These are phyloP conservation scores for Microplitis deprimator DNA, from an alignment of 2,888 invertebrate genomes.

Conservation along the genomic window DNA sequence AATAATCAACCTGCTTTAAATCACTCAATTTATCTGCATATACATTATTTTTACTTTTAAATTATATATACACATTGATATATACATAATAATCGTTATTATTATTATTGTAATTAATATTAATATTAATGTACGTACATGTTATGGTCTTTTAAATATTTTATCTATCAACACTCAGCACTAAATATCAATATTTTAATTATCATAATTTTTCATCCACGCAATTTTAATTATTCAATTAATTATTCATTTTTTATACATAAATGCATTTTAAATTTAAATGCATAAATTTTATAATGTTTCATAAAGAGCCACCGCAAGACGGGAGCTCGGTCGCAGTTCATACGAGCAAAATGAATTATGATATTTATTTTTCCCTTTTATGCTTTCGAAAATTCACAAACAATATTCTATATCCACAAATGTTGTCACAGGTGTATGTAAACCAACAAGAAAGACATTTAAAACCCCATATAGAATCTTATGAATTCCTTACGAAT, in stretches of 20 bases:
- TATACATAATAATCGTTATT: constrained; percentile 25
- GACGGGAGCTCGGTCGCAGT: constrained; percentile 11
- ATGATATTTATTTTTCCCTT: constrained; percentile 1
- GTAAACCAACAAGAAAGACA: constrained; percentile 21
- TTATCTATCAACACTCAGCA: constrained; percentile 9
- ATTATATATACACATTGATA: constrained; percentile 27
- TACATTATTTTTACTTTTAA: constrained; percentile 11
- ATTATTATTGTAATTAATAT: constrained; percentile 59
- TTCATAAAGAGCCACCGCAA: not conserved
- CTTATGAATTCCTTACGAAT: constrained; percentile 11
- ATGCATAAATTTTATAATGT: too few relatives aligned
- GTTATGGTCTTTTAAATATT: constrained; percentile 61
- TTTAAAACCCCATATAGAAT: constrained; percentile 7
- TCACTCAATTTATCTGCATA: constrained; percentile 29
- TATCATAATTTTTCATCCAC: not conserved
- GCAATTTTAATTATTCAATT: constrained; percentile 9
- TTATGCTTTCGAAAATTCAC: constrained; percentile 7
- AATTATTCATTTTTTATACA: not conserved
- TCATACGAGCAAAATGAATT: not conserved
- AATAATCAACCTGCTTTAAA: constrained; percentile 15
- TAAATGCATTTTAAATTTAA: not conserved
- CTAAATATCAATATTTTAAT: constrained; percentile 12
- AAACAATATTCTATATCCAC: constrained; percentile 13
- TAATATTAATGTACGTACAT: constrained; percentile 55
- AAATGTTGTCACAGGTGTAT: constrained; percentile 20